phyloP scores from a whole-genome alignment of 2,797 vertebrate species.

The Myotis myotis region DNA sequence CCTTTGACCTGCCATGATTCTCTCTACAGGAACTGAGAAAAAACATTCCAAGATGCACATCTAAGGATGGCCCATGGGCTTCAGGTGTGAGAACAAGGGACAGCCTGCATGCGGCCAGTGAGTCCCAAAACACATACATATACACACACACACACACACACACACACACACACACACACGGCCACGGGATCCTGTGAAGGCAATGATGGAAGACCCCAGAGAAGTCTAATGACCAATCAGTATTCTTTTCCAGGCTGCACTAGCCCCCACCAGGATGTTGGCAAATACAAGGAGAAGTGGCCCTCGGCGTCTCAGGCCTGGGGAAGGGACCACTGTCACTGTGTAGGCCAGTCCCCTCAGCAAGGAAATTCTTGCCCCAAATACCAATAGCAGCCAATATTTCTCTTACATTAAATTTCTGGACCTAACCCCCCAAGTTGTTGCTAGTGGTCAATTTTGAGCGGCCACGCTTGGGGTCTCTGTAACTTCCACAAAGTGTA shows the following conservation, averaged over 20 bases:
- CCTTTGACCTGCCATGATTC: neutral
- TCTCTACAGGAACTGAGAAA: neutral
- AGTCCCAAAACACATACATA: neutral
- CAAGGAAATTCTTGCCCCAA: neutral
- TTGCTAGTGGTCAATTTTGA: no score
- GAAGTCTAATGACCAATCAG: neutral
- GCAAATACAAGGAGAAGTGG: neutral
- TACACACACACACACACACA: neutral
- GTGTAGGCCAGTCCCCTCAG: no score
- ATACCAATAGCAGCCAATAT: neutral
- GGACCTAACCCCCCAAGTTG: neutral
- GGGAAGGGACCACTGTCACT: neutral
- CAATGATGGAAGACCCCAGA: neutral
- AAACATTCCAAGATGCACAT: neutral
- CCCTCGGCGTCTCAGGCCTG: no score
- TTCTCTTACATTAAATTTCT: neutral
- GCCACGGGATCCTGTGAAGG: neutral
- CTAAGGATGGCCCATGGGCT: neutral
- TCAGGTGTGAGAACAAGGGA: neutral
- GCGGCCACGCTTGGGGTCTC: no score
- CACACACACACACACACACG: neutral
- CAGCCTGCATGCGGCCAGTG: neutral
- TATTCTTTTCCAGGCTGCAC: neutral
- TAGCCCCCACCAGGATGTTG: neutral
- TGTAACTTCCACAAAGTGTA: no score